phyloP scores from a whole-genome alignment of 2,797 vertebrate species.

The Chaunax sp. region DNA sequence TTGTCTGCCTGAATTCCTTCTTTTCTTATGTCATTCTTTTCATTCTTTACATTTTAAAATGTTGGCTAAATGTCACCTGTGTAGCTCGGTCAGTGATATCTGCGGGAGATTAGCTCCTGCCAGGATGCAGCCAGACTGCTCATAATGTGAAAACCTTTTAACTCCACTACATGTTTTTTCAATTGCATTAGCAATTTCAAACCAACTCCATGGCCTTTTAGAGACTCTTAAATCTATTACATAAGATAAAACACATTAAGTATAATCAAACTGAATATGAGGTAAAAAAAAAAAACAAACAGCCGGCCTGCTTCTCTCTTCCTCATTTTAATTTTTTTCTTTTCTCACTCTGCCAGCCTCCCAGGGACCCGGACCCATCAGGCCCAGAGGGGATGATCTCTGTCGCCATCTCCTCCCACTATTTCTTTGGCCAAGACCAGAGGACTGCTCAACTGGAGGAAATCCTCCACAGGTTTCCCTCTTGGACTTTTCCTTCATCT shows the following conservation, averaged over 20 bases:
- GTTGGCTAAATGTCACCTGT: constrained; percentile 1
- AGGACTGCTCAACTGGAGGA: constrained; percentile 84
- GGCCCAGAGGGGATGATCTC: constrained; percentile 87
- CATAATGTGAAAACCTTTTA: constrained; percentile 14
- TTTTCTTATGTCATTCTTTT: constrained; percentile 12
- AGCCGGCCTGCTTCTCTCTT: background rate
- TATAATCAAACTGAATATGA: constrained; percentile 2
- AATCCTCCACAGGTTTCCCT: constrained; percentile 87
- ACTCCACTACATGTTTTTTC: background rate
- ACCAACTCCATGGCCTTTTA: constrained; percentile 2
- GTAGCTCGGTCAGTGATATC: constrained; percentile 1
- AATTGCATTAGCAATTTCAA: background rate
- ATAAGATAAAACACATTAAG: constrained; percentile 25
- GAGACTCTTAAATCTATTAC: background rate
- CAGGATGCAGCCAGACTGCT: background rate
- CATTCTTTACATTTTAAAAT: constrained; percentile 37
- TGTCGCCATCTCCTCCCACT: constrained; percentile 90
- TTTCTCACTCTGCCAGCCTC: constrained; percentile 77
- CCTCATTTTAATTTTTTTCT: constrained; percentile 10
- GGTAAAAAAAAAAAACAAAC: background rate
- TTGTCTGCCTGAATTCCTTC: background rate
- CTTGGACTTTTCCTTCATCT: constrained; percentile 91
- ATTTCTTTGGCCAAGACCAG: constrained; percentile 90
- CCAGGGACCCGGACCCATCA: constrained; percentile 76
- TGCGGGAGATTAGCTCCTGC: constrained; percentile 29